These are phyloP conservation scores for Anhinga anhinga DNA, from an alignment of 2,113 vertebrate species.

Conservation along the genomic window DNA sequence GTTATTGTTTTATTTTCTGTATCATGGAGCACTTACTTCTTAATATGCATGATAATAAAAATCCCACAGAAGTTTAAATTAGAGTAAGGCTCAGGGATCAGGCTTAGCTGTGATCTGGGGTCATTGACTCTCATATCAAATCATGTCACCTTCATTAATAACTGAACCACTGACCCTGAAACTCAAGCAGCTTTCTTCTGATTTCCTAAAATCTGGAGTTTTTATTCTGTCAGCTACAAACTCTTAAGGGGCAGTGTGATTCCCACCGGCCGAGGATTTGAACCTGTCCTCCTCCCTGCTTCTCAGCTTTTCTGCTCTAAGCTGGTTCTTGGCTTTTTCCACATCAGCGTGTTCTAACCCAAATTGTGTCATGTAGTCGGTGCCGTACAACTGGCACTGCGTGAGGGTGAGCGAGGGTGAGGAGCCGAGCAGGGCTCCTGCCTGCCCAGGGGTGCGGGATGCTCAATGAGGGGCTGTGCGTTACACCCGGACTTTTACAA, in stretches of 20 bases:
- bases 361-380: accelerated
- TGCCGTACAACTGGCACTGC: accelerated
- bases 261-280: neutral
- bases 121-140: neutral
- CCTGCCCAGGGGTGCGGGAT: accelerated
- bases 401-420: accelerated
- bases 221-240: neutral
- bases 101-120: neutral
- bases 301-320: neutral
- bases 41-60: neutral
- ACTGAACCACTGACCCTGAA: constrained; percentile 4
- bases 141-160: constrained; percentile 5
- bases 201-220: neutral
- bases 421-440: neutral
- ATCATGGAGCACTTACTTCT: neutral
- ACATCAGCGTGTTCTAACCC: accelerated
- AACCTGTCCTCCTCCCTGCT: neutral
- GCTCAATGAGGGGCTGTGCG: neutral
- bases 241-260: neutral
- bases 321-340: neutral
- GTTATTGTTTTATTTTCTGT: neutral
- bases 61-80: neutral
- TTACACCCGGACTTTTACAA: neutral
- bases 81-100: neutral
- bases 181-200: neutral